Percentiles rank a stretch among this genome's conserved stretches.
Conservation (phyloP, 2,888 invertebrate species). For the Anagyrus pseudococci region DNA sequence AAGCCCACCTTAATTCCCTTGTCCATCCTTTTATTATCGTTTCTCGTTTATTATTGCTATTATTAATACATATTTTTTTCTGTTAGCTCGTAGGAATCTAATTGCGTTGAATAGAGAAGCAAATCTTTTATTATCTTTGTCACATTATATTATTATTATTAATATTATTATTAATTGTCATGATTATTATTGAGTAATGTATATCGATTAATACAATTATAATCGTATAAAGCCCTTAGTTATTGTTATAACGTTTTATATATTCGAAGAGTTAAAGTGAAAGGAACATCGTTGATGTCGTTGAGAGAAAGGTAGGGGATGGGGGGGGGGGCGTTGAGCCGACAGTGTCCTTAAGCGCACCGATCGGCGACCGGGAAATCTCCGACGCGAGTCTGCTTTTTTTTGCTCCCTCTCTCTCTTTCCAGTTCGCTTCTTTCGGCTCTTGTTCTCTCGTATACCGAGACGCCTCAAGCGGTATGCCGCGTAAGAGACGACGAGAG, state of each 20-base stretch:
- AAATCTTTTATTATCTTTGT: conserved; percentile 34
- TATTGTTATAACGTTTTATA: too few species aligned
- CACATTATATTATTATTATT: conserved; percentile 22
- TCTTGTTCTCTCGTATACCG: too few species aligned
- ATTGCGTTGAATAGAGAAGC: conserved; percentile 32
- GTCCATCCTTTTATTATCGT: conserved; percentile 42
- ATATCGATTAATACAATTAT: conserved; percentile 36
- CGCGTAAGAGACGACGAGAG: too few species aligned
- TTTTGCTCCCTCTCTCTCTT: background rate
- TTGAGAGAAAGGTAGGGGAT: background rate
- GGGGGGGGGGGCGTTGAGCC: conserved; percentile 9
- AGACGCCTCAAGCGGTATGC: too few species aligned
- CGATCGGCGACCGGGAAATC: conserved; percentile 23
- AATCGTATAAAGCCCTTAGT: too few species aligned
- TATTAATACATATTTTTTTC: conserved; percentile 11
- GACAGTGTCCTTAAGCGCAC: conserved; percentile 28
- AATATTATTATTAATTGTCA: conserved; percentile 26
- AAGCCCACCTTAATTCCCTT: conserved; percentile 15
- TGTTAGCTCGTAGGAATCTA: conserved; percentile 29
- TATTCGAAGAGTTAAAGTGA: too few species aligned
- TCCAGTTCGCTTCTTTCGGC: background rate
- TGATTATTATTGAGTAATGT: conserved; percentile 25
- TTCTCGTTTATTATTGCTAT: conserved; percentile 17
- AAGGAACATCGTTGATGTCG: conserved; percentile 7
- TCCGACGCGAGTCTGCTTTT: conserved; percentile 15